These are phyloP conservation scores for Plumapathes pennacea DNA, from an alignment of 92 coral and sea anemone species.

Conservation along the genomic window DNA sequence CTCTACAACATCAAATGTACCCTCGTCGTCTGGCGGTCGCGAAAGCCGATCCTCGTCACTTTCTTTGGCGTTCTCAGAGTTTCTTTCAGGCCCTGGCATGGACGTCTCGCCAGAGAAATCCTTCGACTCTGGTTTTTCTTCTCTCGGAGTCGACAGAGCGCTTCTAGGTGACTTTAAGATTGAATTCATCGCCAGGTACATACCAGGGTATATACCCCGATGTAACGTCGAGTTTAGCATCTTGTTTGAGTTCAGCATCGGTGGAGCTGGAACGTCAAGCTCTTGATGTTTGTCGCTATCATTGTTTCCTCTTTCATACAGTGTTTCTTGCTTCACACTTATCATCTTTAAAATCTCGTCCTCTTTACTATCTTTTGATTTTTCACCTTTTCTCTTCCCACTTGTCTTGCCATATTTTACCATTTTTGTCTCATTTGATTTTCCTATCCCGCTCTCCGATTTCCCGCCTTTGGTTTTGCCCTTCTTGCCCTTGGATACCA, in stretches of 20 bases:
- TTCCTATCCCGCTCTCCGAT: not conserved
- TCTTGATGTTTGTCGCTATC: too few relatives aligned
- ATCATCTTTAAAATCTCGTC: constrained; percentile 51
- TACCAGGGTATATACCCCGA: too few relatives aligned
- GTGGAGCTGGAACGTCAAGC: too few relatives aligned
- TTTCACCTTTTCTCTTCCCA: constrained; percentile 48
- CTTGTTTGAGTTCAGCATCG: not conserved
- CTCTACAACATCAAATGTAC: constrained; percentile 67
- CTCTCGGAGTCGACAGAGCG: not conserved
- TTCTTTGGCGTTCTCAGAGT: too few relatives aligned
- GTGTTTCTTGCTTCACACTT: constrained; percentile 66
- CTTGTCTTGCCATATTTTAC: constrained; percentile 7
- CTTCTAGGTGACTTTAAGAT: constrained; percentile 81
- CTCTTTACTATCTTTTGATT: constrained; percentile 32
- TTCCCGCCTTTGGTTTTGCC: constrained; percentile 12
- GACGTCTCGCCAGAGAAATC: not conserved
- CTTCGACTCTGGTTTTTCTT: not conserved
- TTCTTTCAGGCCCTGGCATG: not conserved
- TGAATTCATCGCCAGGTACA: constrained; percentile 63
- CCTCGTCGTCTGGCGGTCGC: too few relatives aligned
- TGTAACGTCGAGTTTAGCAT: constrained; percentile 33
- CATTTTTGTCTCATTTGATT: too few relatives aligned
- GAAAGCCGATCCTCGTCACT: too few relatives aligned
- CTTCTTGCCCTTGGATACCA: constrained; percentile 32
- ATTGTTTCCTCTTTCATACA: too few relatives aligned